A percentile compares a stretch with the other conserved stretches of the same genome.
phyloP scores from a whole-genome alignment of 2,797 vertebrate species.

The Setipinna tenuifilis region DNA sequence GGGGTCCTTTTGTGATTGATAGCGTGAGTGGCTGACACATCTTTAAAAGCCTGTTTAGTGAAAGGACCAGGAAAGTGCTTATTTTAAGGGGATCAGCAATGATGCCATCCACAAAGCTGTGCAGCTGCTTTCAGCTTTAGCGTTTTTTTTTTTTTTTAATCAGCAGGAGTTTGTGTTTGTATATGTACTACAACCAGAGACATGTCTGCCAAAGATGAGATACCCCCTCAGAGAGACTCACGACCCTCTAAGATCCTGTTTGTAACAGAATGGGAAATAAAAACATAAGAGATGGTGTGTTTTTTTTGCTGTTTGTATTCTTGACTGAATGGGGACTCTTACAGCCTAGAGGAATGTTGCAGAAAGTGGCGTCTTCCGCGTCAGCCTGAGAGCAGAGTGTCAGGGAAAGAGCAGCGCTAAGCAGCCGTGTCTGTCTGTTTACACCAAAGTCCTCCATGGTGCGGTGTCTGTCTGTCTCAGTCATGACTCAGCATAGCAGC shows the following conservation, averaged over 20 bases:
- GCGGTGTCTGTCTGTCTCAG: background rate
- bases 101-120: too few species aligned
- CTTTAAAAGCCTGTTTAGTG: background rate
- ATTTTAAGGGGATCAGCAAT: too few species aligned
- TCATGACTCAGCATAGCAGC: conserved; percentile 1
- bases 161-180: background rate
- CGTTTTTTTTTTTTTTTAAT: background rate
- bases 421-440: background rate
- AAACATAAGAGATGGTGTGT: background rate
- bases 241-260: too few species aligned
- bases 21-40: too few species aligned
- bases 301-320: background rate
- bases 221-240: background rate
- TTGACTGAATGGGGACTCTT: background rate
- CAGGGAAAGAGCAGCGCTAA: too few species aligned
- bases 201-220: background rate
- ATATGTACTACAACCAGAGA: background rate
- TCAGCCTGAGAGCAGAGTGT: too few species aligned
- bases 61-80: background rate
- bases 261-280: background rate
- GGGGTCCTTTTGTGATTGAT: too few species aligned
- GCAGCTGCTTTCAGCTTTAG: background rate
- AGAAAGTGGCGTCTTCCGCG: background rate
- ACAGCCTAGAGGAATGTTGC: background rate
- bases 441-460: background rate